phyloP scores from a whole-genome alignment of 2,888 invertebrate species.

The Spialia ferax region DNA sequence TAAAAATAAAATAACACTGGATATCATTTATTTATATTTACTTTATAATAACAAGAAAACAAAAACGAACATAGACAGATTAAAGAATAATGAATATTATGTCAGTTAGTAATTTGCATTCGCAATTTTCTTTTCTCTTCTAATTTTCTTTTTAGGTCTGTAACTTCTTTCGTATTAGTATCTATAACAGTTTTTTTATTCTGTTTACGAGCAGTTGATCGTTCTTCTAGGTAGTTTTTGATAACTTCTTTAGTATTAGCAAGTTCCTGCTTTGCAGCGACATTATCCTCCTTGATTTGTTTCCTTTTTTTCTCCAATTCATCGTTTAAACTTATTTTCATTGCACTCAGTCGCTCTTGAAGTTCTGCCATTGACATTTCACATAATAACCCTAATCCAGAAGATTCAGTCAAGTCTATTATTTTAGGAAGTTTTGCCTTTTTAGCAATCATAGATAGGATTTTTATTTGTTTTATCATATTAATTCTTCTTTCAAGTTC shows the following conservation, averaged over 20 bases:
- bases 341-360: constrained; percentile 80
- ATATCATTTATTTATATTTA: too few relatives aligned
- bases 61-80: background rate
- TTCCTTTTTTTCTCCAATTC: constrained; percentile 81
- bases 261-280: constrained; percentile 75
- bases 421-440: constrained; percentile 82
- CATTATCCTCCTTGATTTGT: constrained; percentile 74
- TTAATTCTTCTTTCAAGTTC: constrained; percentile 79
- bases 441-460: constrained; percentile 77
- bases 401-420: constrained; percentile 86
- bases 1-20: too few relatives aligned
- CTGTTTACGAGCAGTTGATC: constrained; percentile 58
- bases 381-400: constrained; percentile 86
- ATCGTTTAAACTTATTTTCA: constrained; percentile 82
- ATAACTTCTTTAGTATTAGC: constrained; percentile 78
- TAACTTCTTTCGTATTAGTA: constrained; percentile 69
- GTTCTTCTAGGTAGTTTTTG: constrained; percentile 67
- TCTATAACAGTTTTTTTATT: constrained; percentile 57
- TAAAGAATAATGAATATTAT: background rate
- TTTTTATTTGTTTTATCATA: constrained; percentile 83
- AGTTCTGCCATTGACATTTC: constrained; percentile 89
- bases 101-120: constrained; percentile 51
- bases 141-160: constrained; percentile 75
- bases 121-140: constrained; percentile 79
- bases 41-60: background rate